These are phyloP conservation scores for Tringa solitaria DNA, from an alignment of 2,113 vertebrate genomes.

Conservation along the genomic window DNA sequence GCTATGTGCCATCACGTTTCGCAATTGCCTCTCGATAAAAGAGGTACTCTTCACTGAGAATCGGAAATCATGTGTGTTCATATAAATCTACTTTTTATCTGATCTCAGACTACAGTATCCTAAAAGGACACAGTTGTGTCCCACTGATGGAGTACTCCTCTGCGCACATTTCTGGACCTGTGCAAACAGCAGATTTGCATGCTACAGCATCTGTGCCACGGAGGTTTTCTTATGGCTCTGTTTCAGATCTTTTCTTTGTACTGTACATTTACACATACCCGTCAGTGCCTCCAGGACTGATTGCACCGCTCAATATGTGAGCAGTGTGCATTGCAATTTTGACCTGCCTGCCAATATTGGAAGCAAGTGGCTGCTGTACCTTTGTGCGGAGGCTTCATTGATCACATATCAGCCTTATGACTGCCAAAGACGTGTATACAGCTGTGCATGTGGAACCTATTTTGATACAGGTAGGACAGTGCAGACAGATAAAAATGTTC, in stretches of 20 bases:
- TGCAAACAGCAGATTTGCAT: background rate
- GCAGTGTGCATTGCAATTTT: background rate
- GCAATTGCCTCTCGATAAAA: background rate
- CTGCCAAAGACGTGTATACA: background rate
- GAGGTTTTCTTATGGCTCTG: background rate
- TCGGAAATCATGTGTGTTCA: background rate
- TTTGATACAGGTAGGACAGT: background rate
- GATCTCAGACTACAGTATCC: background rate
- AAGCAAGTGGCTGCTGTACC: rapidly evolving
- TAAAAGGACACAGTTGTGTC: background rate
- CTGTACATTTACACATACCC: background rate
- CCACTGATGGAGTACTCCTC: background rate
- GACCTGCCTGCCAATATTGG: background rate
- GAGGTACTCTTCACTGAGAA: background rate
- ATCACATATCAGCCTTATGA: background rate
- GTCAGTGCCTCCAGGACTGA: background rate
- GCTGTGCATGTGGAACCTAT: background rate
- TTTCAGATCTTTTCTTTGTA: background rate
- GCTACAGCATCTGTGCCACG: rapidly evolving
- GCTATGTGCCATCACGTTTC: background rate
- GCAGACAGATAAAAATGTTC: background rate
- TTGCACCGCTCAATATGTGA: background rate
- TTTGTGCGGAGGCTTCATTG: background rate
- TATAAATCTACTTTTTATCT: background rate
- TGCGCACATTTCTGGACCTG: background rate